Conservation (phyloP, 1,140 invertebrate species). For the Drosophila grimshawi region DNA sequence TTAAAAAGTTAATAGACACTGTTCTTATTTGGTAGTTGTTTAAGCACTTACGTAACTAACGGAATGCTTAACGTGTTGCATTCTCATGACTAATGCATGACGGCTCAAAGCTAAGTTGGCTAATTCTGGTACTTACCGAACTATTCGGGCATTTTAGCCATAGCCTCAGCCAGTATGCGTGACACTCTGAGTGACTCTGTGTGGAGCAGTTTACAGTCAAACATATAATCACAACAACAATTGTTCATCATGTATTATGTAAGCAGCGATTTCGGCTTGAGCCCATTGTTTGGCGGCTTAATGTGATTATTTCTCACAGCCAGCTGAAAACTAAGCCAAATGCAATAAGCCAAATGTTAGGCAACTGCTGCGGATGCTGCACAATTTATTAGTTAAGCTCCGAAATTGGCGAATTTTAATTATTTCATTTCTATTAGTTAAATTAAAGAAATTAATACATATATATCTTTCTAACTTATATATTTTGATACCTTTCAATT, state of each 20-base stretch:
- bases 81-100: constrained; percentile 63
- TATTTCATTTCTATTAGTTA: too few species aligned
- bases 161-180: constrained; percentile 53
- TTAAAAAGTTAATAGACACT: neutral
- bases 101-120: constrained; percentile 15
- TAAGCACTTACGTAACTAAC: constrained; percentile 25
- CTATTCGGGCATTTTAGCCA: constrained; percentile 11
- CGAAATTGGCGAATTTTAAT: too few species aligned
- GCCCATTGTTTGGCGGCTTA: constrained; percentile 63
- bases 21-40: neutral
- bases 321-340: constrained; percentile 53
- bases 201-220: constrained; percentile 47
- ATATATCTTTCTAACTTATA: too few species aligned
- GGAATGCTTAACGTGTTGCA: constrained; percentile 20
- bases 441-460: too few species aligned
- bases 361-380: constrained; percentile 41
- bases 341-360: constrained; percentile 65
- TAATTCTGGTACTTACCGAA: constrained; percentile 44
- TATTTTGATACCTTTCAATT: too few species aligned
- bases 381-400: too few species aligned
- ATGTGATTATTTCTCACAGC: constrained; percentile 80
- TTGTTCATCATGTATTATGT: constrained; percentile 70
- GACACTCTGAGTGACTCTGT: constrained; percentile 30
- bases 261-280: constrained; percentile 43
- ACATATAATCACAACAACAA: constrained; percentile 73